phyloP scores from a whole-genome alignment of 2,797 vertebrate genomes.

The Picus viridis region DNA sequence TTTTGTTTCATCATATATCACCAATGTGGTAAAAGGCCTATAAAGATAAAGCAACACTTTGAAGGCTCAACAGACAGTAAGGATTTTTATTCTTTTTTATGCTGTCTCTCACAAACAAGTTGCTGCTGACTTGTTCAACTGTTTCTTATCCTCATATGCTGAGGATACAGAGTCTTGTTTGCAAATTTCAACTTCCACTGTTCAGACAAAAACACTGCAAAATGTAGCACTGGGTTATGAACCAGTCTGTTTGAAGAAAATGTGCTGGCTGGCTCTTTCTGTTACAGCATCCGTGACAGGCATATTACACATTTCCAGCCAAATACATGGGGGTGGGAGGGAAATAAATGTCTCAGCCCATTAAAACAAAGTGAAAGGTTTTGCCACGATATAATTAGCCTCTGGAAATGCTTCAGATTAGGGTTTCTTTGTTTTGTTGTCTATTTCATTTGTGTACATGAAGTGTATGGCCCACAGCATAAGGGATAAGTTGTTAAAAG shows the following conservation, averaged over 20 bases:
- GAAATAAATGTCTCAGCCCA: neutral
- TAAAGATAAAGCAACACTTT: slow-evolving; percentile 17
- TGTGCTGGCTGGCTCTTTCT: slow-evolving; percentile 53
- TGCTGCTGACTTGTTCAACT: slow-evolving; percentile 28
- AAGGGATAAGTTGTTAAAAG: neutral
- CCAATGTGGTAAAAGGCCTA: neutral
- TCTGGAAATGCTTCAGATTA: neutral
- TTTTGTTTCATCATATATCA: neutral
- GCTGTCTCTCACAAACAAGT: slow-evolving; percentile 51
- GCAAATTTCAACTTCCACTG: slow-evolving; percentile 38
- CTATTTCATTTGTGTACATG: neutral
- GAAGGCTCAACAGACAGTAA: neutral
- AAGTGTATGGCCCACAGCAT: neutral
- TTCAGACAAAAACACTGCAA: slow-evolving; percentile 49
- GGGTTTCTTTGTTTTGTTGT: neutral
- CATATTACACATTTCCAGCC: slow-evolving; percentile 24
- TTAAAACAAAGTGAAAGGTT: neutral
- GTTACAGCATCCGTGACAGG: slow-evolving; percentile 8
- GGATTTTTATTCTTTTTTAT: neutral
- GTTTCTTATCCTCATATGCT: neutral
- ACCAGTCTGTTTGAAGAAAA: slow-evolving; percentile 59
- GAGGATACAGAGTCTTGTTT: slow-evolving; percentile 35
- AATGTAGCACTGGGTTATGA: slow-evolving; percentile 43
- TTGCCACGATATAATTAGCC: neutral
- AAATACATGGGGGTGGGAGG: neutral